Evolutionary conservation across 2,113 vertebrate genomes (phyloP).

Genomic region (Zapus hudsonius): DNA sequence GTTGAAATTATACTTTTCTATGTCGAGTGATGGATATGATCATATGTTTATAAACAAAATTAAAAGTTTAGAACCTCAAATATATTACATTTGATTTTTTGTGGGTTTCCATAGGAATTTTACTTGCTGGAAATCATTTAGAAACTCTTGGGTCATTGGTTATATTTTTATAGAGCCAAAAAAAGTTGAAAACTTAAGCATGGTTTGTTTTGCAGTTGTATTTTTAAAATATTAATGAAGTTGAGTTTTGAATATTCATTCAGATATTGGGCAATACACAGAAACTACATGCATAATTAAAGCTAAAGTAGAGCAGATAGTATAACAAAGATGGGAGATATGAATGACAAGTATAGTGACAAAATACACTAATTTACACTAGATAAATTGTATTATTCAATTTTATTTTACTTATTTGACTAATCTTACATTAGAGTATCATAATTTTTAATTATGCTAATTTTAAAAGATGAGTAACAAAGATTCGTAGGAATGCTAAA

Average conservation of each 20-base stretch:
- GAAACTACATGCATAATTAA: background rate
- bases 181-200: slow-evolving; percentile 3
- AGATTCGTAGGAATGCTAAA: background rate
- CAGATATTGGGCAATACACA: background rate
- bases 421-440: background rate
- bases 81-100: background rate
- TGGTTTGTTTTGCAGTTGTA: slow-evolving; percentile 12
- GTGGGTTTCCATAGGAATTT: background rate
- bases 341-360: slow-evolving; percentile 25
- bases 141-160: background rate
- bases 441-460: background rate
- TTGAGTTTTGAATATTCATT: slow-evolving; percentile 39
- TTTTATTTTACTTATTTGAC: slow-evolving; percentile 3
- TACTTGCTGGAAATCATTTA: slow-evolving; percentile 2
- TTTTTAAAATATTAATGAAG: slow-evolving; percentile 52
- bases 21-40: background rate
- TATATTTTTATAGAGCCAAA: background rate
- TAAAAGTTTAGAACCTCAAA: slow-evolving; percentile 1
- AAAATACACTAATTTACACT: background rate
- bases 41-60: slow-evolving; percentile 24
- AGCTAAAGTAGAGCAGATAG: background rate
- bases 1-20: background rate
- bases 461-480: background rate
- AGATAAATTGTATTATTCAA: background rate
- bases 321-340: background rate